Conservation (phyloP, 2,888 invertebrate species). For the Thyatira batis region DNA sequence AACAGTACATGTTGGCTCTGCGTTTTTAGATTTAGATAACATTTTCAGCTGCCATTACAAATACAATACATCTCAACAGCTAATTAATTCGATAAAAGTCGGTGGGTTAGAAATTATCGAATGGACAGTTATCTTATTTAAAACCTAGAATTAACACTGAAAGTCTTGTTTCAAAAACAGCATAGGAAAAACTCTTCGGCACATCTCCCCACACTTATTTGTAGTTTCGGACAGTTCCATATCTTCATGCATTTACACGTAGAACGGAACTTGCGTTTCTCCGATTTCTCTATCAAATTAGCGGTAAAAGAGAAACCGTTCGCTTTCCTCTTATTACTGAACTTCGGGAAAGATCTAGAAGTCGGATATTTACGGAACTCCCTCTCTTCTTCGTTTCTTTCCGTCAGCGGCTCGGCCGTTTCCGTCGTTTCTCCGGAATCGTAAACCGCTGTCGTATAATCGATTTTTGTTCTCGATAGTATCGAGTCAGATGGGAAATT, state of each 20-base stretch:
- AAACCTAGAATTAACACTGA: background rate
- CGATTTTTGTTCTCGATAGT: constrained; percentile 15
- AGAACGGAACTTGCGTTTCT: constrained; percentile 60
- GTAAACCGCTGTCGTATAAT: constrained; percentile 23
- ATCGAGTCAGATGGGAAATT: constrained; percentile 15
- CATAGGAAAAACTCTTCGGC: constrained; percentile 76
- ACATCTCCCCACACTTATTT: constrained; percentile 73
- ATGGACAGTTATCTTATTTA: background rate
- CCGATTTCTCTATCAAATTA: constrained; percentile 52
- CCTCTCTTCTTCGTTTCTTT: constrained; percentile 32
- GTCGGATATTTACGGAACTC: constrained; percentile 36
- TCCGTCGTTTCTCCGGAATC: constrained; percentile 29
- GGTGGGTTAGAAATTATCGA: background rate
- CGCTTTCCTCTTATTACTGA: constrained; percentile 56
- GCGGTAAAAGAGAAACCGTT: constrained; percentile 34
- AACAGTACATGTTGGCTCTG: too few species aligned
- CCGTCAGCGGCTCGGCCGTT: constrained; percentile 32
- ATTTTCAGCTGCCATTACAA: too few species aligned
- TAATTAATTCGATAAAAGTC: too few species aligned
- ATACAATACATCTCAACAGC: too few species aligned
- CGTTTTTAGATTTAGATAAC: too few species aligned
- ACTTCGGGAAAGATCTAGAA: constrained; percentile 51
- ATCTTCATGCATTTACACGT: constrained; percentile 74
- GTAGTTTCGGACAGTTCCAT: constrained; percentile 75
- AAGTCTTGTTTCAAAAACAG: constrained; percentile 55